Base-by-base conservation (phyloP, 2,797 vertebrate species). In the Cercopithecus hamlyni region DNA sequence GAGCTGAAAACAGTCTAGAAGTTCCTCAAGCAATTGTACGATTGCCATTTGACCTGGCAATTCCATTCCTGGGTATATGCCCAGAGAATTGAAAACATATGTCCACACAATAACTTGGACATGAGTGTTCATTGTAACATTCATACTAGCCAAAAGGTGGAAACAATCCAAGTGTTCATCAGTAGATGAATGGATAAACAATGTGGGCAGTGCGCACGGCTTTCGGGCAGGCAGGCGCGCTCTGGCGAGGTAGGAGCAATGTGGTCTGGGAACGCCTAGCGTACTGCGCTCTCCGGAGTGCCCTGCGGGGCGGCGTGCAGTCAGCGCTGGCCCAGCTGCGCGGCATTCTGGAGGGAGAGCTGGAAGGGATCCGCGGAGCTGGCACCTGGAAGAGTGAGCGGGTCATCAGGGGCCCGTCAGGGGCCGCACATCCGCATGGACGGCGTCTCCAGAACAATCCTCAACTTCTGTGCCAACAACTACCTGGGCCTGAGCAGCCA, bases 401-500 rank as follows among this genome's bases (percentile, higher is more conserved):
- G 43, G 93, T 99, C 80, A 99, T 99, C 96, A 99, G 99, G 99
- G 1, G 99, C 99, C 13, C 99, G 98, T 3, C 99, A 99, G 98
- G 99, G 99, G 14, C 98, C 99, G 0, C 99, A 98, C 27, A 99
- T 99, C 97, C 98, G 89, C 80, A 99, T 99, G 98, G 98, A 99
- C 30, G 99, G 99, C 84, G 99, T 98, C 43, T 96, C 96, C 10
- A 99, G 99, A 98, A 99, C 99, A 75, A 99, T 99, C 88, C 98
- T 99, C 91, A 99, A 99, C 97, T 99, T 99, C 98, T 99, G 99
- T 96, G 99, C 99, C 94, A 99, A 99, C 98, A 99, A 99, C 98
- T 99, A 99, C 98, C 98, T 99, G 33, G 99, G 99, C 8, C 98
- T 99, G 87, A 99, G 99, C 98, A 99, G 99, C 98, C 99, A 99